A percentile compares a stretch with the other conserved stretches of the same genome.
Conservation (phyloP, 2,888 invertebrate species). For the Xanthia icteritia region DNA sequence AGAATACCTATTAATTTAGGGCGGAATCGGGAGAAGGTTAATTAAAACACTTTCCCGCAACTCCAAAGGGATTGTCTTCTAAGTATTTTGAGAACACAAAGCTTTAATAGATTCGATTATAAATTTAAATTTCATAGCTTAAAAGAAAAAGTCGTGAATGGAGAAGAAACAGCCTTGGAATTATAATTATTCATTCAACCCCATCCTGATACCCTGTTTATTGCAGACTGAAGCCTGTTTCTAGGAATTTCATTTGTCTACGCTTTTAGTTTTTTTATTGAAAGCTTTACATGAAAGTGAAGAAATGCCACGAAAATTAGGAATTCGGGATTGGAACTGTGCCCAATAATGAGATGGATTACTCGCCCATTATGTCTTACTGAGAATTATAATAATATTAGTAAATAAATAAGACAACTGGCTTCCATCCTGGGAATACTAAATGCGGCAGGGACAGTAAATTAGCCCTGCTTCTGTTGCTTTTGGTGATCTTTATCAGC, state of each 20-base stretch:
- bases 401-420: slow-evolving; percentile 26
- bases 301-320: neutral
- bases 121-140: slow-evolving; percentile 67
- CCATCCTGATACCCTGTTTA: neutral
- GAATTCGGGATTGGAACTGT: neutral
- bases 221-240: slow-evolving; percentile 2
- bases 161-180: slow-evolving; percentile 36
- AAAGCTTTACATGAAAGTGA: neutral
- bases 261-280: slow-evolving; percentile 5
- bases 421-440: slow-evolving; percentile 5
- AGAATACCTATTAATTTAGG: slow-evolving; percentile 56
- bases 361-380: slow-evolving; percentile 4
- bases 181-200: slow-evolving; percentile 28
- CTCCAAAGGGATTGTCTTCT: slow-evolving; percentile 59
- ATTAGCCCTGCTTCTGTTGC: neutral
- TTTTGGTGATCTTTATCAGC: slow-evolving; percentile 12
- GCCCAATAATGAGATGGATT: slow-evolving; percentile 3
- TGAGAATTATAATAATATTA: slow-evolving; percentile 13
- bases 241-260: neutral
- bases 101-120: slow-evolving; percentile 69
- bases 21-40: slow-evolving; percentile 52
- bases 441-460: neutral
- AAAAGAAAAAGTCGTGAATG: slow-evolving; percentile 64
- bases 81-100: slow-evolving; percentile 64
- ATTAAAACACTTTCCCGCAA: slow-evolving; percentile 62